Base-by-base conservation (phyloP, 2,797 vertebrate species). In the Anguilla marmorata region DNA sequence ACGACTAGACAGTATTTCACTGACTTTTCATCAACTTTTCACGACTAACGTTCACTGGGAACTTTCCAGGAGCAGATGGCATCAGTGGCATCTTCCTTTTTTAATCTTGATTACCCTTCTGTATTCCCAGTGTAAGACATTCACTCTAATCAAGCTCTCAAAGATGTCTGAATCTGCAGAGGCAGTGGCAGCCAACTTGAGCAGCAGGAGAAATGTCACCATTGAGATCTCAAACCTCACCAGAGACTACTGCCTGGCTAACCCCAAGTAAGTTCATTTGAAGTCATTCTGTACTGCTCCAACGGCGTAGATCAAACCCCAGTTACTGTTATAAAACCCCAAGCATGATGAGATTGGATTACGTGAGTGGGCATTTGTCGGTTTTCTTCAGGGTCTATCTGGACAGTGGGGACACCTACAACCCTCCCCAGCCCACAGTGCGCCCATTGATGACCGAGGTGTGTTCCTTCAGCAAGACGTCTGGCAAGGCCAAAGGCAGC, bases 341-440 rank as follows among this genome's bases (percentile, higher is more conserved):
- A 56, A 5, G 4, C 60, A 69, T 79, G 14, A 58, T 14, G 50
- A 84, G 3, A 52, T 30, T n/a, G 5, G 24, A 33, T 30, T 33
- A 30, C 27, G 14, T 85, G 30, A 85, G n/a, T 58, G 83, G 11
- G 54, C 33, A 85, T 85, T 52, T 11, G 4, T 19, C 79, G 79
- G 50, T 74, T 79, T 52, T 52, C 41, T 72, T 30, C 16, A 96
- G 95, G 89, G 93, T 95, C 3, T 92, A 88, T 90, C 90, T 96
- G 21, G 95, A 96, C 1, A 95, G 90, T 12, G 95, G 96, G 2
- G 93, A 95, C 66, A 85, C 89, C 3, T 93, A 92, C 90, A 95
- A 94, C 86, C 95, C 95, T 1, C 94, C 95, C 4, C 94, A 96
- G 56, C 95, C 96, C 16, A 93, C 94, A 0, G 94, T 96, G 80